Evolutionary conservation across 2,888 invertebrate species (phyloP).

Genomic region (Stenoptilia bipunctidactyla): DNA sequence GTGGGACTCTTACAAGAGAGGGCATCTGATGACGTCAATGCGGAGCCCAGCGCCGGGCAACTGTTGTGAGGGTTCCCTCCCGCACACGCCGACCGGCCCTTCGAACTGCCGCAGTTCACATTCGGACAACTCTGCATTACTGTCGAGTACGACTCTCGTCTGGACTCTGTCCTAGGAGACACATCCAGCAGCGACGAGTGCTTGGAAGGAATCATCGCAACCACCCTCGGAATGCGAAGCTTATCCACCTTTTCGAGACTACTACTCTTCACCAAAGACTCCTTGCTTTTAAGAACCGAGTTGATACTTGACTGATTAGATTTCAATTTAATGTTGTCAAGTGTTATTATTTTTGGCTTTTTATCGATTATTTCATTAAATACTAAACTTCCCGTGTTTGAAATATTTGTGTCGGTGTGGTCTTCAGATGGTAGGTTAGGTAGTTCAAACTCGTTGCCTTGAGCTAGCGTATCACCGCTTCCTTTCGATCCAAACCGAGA

Average conservation of each 20-base stretch:
- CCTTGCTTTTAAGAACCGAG: constrained; percentile 27
- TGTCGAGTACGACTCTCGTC: constrained; percentile 20
- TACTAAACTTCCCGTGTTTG: constrained; percentile 33
- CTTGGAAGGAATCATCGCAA: constrained; percentile 22
- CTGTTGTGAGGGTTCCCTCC: constrained; percentile 18
- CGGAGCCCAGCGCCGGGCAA: constrained; percentile 19
- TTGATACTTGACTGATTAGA: constrained; percentile 37
- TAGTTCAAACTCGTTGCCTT: constrained; percentile 57
- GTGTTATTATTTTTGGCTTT: constrained; percentile 58
- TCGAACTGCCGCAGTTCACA: constrained; percentile 17
- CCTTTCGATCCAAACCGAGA: constrained; percentile 59
- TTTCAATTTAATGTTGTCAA: constrained; percentile 50
- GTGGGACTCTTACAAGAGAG: constrained; percentile 42
- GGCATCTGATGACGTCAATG: constrained; percentile 15
- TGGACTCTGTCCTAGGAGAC: constrained; percentile 6
- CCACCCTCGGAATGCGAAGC: constrained; percentile 22
- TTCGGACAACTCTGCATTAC: constrained; percentile 41
- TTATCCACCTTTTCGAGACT: constrained; percentile 32
- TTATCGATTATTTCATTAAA: constrained; percentile 64
- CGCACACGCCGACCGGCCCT: constrained; percentile 24
- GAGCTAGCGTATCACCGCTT: constrained; percentile 56
- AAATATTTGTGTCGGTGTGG: constrained; percentile 27
- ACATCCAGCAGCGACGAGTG: constrained; percentile 19
- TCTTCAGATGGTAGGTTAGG: constrained; percentile 58
- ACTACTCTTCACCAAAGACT: constrained; percentile 27